These are phyloP conservation scores for Phoebastria nigripes DNA, from an alignment of 2,797 vertebrate species.

Conservation along the genomic window DNA sequence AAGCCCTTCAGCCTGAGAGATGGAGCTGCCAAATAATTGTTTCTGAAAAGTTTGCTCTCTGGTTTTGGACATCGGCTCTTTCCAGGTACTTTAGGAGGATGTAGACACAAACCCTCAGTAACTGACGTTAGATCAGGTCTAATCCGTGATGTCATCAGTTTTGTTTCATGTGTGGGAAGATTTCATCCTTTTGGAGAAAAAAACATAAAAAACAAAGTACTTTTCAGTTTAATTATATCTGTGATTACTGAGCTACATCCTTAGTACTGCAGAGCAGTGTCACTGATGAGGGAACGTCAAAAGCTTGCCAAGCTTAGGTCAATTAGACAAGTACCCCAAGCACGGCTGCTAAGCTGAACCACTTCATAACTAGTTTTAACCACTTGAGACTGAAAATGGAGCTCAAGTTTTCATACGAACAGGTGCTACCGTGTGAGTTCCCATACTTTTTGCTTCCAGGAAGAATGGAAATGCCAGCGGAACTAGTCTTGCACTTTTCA, in stretches of 20 bases:
- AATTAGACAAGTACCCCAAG: not conserved
- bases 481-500: not conserved
- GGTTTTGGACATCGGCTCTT: not conserved
- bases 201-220: not conserved
- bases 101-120: not conserved
- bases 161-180: not conserved
- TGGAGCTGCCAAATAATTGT: not conserved
- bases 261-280: not conserved
- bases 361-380: conserved; percentile 28
- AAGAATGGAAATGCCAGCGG: not conserved
- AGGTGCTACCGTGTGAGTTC: not conserved
- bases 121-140: not conserved
- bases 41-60: not conserved
- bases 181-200: not conserved
- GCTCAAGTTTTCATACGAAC: not conserved
- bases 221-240: conserved; percentile 15
- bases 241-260: not conserved
- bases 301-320: not conserved
- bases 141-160: not conserved
- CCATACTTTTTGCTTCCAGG: not conserved
- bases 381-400: not conserved
- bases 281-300: not conserved
- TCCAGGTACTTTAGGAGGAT: not conserved
- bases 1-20: not conserved
- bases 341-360: not conserved